Evolutionary conservation across 2,113 vertebrate species (phyloP), one percentile per base, ranked within the genome.

Genomic region (Alectura lathami): DNA sequence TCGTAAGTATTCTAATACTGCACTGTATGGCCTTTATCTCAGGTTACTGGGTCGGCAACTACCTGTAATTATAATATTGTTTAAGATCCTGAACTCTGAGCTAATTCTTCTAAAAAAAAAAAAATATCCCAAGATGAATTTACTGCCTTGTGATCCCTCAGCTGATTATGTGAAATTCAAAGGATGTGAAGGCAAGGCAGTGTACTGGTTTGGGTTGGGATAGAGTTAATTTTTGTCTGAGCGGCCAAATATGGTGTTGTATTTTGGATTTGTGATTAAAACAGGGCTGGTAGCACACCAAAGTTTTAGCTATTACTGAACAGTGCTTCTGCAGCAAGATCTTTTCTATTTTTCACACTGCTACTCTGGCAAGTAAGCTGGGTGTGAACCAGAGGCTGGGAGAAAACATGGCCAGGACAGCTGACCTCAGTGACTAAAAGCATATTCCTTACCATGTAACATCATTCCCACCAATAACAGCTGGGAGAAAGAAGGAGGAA

Each of bases 221-320:
- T 48, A 21, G 13, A 69, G 16, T 18, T 81, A 36, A 7, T 26
- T 70, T 86, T 86, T 56, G 56, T 66, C 9, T 1, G 36, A 34
- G 13, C 12, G 63, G 8, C 5, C 22, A 15, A 15, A 1, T 63
- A 42, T 5, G 1, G 3, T 4, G 0, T 16, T 32, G 9, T 68
- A 4, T 17, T 73, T 66, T 60, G 64, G 15, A 64, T 42, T 77
- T 4, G 9, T 57, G 21, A 38, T 11, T 6, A 83, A 83, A 80
- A 20, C 13, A 32, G 17, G 20, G 6, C 47, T 54, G 12, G 21
- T 50, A 68, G 51, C 6, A 66, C 3, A n/a, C 4, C 2, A 5
- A 9, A 24, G 18, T 13, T 86, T 77, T 36, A 17, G 4, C 1
- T 47, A 3, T 56, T 47, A 43, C 13, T 10, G 8, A 66, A 6